phyloP scores from a whole-genome alignment of 2,888 invertebrate species.

The Amphipyra tragopoginis region DNA sequence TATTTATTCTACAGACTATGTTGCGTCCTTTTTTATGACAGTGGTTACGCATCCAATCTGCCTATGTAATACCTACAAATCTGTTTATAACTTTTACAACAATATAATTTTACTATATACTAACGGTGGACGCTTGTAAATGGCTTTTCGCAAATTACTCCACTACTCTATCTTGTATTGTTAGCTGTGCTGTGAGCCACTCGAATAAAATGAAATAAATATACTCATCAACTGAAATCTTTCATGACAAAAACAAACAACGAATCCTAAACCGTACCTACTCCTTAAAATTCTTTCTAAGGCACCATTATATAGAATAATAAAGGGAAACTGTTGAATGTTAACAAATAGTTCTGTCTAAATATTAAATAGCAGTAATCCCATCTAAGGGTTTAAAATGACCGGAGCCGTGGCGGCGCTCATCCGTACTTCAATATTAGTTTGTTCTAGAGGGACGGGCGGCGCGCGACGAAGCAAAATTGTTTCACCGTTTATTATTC shows the following conservation, averaged over 20 bases:
- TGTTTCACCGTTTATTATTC: conserved; percentile 87
- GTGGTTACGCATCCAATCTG: too few relatives aligned
- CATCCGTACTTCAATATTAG: conserved; percentile 80
- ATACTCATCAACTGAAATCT: background rate
- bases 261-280: too few relatives aligned
- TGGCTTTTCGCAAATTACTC: too few relatives aligned
- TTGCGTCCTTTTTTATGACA: too few relatives aligned
- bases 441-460: conserved; percentile 71
- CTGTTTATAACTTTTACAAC: too few relatives aligned
- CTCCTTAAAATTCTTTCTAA: background rate
- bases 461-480: conserved; percentile 75
- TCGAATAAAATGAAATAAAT: too few relatives aligned
- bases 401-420: conserved; percentile 64
- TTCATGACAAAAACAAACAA: background rate
- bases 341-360: conserved; percentile 39
- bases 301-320: conserved; percentile 1
- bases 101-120: too few relatives aligned
- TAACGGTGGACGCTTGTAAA: too few relatives aligned
- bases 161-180: too few relatives aligned
- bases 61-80: too few relatives aligned
- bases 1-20: too few relatives aligned
- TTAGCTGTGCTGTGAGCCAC: too few relatives aligned
- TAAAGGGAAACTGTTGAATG: conserved; percentile 23
- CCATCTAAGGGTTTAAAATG: conserved; percentile 58
- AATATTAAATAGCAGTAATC: conserved; percentile 52